Evolutionary conservation across 2,888 invertebrate genomes (phyloP).

Genomic region (Apomyelois bistriatella): DNA sequence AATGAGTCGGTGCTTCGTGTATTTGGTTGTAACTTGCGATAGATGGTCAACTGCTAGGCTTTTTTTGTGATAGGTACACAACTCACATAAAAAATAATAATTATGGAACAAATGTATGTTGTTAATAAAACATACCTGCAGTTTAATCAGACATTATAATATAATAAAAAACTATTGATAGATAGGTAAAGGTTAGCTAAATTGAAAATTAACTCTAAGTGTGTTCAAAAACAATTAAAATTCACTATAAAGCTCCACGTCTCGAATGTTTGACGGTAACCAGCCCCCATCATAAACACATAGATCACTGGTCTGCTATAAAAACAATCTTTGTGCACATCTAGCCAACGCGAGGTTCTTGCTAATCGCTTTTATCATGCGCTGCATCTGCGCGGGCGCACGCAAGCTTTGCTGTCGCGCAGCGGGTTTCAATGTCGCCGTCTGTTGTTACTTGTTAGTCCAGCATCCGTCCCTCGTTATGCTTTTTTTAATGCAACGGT

Average conservation of each 20-base stretch:
- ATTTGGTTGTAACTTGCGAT: conserved; percentile 11
- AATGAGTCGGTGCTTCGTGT: conserved; percentile 14
- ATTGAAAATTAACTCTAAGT: not conserved
- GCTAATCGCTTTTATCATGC: conserved; percentile 37
- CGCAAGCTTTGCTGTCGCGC: conserved; percentile 63
- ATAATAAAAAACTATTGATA: no score
- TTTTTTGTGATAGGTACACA: no score
- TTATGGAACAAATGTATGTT: no score
- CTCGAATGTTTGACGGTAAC: not conserved
- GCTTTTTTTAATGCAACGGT: conserved; percentile 20
- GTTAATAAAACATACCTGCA: no score
- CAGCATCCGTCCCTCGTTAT: conserved; percentile 46
- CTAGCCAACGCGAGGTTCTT: conserved; percentile 20
- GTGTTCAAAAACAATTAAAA: not conserved
- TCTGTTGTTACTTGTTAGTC: conserved; percentile 52
- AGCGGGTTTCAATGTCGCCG: conserved; percentile 66
- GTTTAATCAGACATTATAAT: no score
- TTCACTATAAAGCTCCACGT: not conserved
- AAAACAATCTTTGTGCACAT: conserved; percentile 16
- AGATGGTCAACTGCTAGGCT: not conserved
- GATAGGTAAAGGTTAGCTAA: not conserved
- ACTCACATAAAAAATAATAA: no score
- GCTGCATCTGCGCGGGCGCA: conserved; percentile 37
- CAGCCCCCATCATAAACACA: not conserved
- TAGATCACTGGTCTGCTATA: conserved; percentile 4